Conservation (phyloP, 2,797 vertebrate genomes). For the Echiichthys vipera region DNA sequence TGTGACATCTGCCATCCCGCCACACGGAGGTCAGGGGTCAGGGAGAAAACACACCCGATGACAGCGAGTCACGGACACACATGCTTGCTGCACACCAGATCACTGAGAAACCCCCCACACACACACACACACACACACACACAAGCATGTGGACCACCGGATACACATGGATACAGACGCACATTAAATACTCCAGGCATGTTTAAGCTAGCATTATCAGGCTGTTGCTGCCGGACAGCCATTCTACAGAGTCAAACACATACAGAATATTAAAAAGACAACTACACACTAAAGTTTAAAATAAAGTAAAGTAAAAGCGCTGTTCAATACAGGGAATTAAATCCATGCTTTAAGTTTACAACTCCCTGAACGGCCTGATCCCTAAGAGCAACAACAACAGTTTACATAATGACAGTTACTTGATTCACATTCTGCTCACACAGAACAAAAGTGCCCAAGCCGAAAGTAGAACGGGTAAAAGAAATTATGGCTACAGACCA, state of each 20-base stretch:
- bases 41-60: constrained; percentile 46
- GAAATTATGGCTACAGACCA: not conserved
- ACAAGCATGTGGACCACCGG: not conserved
- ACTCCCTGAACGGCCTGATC: constrained; percentile 11
- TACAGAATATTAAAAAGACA: constrained; percentile 54
- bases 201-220: constrained; percentile 19
- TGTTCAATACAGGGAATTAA: constrained; percentile 11
- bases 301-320: not conserved
- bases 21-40: constrained; percentile 67
- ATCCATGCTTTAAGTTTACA: constrained; percentile 26
- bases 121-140: constrained; percentile 2
- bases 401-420: constrained; percentile 16
- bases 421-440: constrained; percentile 28
- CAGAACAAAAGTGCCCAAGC: not conserved
- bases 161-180: constrained; percentile 9
- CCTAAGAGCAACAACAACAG: constrained; percentile 14
- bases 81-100: constrained; percentile 18
- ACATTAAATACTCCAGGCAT: constrained; percentile 28
- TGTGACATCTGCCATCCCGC: constrained; percentile 69
- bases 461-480: not conserved
- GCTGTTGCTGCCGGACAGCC: constrained; percentile 19
- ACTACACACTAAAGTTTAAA: constrained; percentile 4
- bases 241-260: constrained; percentile 17
- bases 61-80: constrained; percentile 50
- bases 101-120: constrained; percentile 11